Conservation (phyloP, 2,888 invertebrate species). For the Archaeoteleia sp. region DNA sequence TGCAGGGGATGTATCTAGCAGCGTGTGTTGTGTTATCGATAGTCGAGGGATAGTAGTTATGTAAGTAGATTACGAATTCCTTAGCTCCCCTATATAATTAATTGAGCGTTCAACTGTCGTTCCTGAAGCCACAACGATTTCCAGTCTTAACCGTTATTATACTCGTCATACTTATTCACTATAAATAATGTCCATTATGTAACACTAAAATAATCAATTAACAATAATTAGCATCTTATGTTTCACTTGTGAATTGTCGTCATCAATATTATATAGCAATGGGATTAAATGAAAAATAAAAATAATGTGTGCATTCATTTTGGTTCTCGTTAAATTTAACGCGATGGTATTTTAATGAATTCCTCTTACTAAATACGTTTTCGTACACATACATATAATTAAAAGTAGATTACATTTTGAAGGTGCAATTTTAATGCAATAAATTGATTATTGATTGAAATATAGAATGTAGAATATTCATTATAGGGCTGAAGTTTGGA, state of each 20-base stretch:
- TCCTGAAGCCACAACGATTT: conserved; percentile 1
- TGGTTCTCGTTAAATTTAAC: too few relatives aligned
- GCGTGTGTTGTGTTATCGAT: conserved; percentile 23
- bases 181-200: conserved; percentile 2
- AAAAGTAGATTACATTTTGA: too few relatives aligned
- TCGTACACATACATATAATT: too few relatives aligned
- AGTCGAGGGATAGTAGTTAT: conserved; percentile 17
- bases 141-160: conserved; percentile 6
- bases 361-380: too few relatives aligned
- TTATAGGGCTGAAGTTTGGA: too few relatives aligned
- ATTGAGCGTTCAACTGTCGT: conserved; percentile 24
- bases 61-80: conserved; percentile 31
- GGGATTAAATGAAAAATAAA: background rate
- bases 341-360: too few relatives aligned
- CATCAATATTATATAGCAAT: background rate
- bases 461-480: too few relatives aligned
- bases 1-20: conserved; percentile 13
- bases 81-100: conserved; percentile 22
- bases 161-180: background rate
- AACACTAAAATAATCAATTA: background rate
- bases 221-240: background rate
- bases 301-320: too few relatives aligned
- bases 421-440: too few relatives aligned
- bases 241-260: background rate
- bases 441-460: too few relatives aligned